phyloP scores from a whole-genome alignment of 1,140 invertebrate species.

The Pachypsylla venusta region DNA sequence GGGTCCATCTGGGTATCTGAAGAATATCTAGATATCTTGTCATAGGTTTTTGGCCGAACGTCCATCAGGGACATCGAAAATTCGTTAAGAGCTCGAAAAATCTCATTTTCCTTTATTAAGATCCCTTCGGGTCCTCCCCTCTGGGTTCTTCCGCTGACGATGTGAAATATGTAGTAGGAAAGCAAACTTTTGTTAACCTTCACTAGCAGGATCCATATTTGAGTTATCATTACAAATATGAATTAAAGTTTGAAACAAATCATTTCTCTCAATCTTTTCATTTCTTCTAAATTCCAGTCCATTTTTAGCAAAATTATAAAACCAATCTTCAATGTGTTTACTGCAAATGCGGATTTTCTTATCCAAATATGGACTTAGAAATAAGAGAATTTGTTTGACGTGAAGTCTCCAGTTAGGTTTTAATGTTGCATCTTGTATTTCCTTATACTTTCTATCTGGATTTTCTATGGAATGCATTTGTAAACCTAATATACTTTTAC shows the following conservation, averaged over 20 bases:
- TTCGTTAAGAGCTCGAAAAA: no score
- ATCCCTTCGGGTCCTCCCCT: no score
- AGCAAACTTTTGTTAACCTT: no score
- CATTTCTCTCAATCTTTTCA: background rate
- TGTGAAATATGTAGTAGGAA: no score
- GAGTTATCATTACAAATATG: background rate
- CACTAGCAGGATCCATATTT: background rate
- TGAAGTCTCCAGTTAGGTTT: constrained; percentile 6
- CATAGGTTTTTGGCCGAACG: no score
- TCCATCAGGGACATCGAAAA: no score
- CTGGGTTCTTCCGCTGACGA: no score
- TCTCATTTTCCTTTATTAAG: no score
- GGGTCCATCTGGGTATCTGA: no score
- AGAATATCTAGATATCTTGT: no score
- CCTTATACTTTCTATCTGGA: background rate
- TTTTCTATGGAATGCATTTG: constrained; percentile 1
- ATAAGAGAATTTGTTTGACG: background rate
- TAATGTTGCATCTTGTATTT: background rate
- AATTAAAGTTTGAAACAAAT: background rate
- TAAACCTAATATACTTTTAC: background rate
- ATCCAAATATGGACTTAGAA: background rate
- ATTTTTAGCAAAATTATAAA: background rate
- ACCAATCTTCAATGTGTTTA: constrained; percentile 2
- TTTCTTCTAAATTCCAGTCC: background rate
- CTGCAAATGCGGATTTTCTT: background rate